Percentiles rank a stretch among this genome's conserved stretches.
phyloP scores from a whole-genome alignment of 1,140 invertebrate genomes.

The Popillia japonica region DNA sequence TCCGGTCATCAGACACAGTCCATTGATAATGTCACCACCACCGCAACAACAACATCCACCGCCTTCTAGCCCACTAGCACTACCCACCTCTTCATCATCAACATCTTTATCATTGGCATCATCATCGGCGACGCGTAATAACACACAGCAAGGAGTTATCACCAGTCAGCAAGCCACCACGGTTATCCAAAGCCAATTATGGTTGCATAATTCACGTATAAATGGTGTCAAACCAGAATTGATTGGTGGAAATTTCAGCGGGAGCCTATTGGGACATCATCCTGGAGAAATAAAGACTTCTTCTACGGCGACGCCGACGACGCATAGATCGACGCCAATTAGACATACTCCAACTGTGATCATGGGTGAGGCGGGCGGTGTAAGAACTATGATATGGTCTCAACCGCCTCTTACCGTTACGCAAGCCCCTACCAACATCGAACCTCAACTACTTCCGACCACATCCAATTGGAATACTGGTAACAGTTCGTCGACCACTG shows the following conservation, averaged over 20 bases:
- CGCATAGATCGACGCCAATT: constrained; percentile 64
- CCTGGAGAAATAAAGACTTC: constrained; percentile 59
- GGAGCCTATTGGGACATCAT: constrained; percentile 68
- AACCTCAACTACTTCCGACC: constrained; percentile 55
- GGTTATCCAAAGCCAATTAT: constrained; percentile 65
- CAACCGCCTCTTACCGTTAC: constrained; percentile 67
- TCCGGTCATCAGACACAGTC: constrained; percentile 55
- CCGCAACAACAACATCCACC: constrained; percentile 47
- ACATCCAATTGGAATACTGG: constrained; percentile 52
- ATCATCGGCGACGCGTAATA: constrained; percentile 48
- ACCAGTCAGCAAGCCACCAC: constrained; percentile 60
- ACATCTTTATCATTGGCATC: constrained; percentile 56
- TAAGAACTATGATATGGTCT: constrained; percentile 91
- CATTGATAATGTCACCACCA: constrained; percentile 53
- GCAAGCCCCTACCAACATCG: constrained; percentile 51
- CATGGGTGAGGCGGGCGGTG: constrained; percentile 90
- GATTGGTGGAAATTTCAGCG: constrained; percentile 73
- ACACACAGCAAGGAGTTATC: constrained; percentile 57
- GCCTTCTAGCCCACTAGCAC: constrained; percentile 44
- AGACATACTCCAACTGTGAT: constrained; percentile 85
- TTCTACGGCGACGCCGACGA: constrained; percentile 61
- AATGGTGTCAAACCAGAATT: constrained; percentile 81
- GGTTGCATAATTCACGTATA: constrained; percentile 70
- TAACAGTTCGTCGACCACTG: constrained; percentile 63
- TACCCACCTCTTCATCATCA: constrained; percentile 41